Base-by-base conservation (phyloP, 2,888 invertebrate species). In the Drosophila formosana region DNA sequence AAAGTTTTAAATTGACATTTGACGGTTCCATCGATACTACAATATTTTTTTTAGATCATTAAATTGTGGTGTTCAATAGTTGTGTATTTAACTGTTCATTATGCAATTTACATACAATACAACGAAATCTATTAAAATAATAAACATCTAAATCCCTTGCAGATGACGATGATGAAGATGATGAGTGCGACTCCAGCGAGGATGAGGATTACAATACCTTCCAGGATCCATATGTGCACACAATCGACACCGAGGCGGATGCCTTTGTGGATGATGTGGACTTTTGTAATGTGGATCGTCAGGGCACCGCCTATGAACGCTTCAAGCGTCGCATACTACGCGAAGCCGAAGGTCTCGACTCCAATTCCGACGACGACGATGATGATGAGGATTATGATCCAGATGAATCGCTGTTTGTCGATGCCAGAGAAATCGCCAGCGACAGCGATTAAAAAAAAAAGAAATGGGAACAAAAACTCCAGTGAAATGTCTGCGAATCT, bases 301-400 rank as follows among this genome's bases (percentile, higher is more conserved):
- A 95, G 82, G 96, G 96, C 0, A 93, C 93, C 66, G 94, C 94
- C 9, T 96, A 96, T 79, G 96, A 96, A 0, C 94, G 93, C 68
- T 96, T 95, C 83, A 96, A 95, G 90, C 94, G 94, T 0, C 94
- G 91, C 66, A 91, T 94, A 1, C 41, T 89, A 0, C 82, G 82
- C 3, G 75, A 86, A n/a, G 41, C 61, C 6, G 72, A 75, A 4
- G 65, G 53, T 1, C 66, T 72, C 4, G 58, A 61, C 1, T 66
- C 75, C 2, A 47, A 73, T 43, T 74, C 72, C 4, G 78, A 70
- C 3, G 66, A 69, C 0, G 69, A 78, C 0, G 55, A 73, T n/a
- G 62, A 71, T 2, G 62, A 64, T n/a, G 69, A 66, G 25, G 55
- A 57, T 2, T 67, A 74, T 5, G 72, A 63, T 56, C 74, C 5